Evolutionary conservation across 2,888 invertebrate genomes (phyloP), one percentile per base, ranked within the genome.

Genomic region (Drosophila pegasa): DNA sequence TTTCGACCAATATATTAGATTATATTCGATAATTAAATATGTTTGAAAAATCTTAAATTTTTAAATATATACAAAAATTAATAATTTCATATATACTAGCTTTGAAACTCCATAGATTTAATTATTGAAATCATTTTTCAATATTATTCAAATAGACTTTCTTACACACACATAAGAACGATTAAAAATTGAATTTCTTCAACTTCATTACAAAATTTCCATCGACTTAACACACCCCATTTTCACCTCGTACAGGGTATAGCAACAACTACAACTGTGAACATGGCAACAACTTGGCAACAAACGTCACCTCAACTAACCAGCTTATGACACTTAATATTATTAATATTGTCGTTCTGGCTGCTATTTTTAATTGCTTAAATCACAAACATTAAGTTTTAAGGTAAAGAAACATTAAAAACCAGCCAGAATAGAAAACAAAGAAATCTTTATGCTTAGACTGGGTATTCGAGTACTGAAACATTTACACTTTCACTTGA

Each of bases 261-360:
- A 51, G 27, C 48, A 40, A 37, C 27, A 56, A 25, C 58, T 16
- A 25, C 7, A 66, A 40, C 50, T 54, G 41, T 45, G 68, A 55
- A 51, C 72, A 56, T 75, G 55, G 63, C 59, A 73, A 64, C 76
- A 76, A 70, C 64, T 70, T 41, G 45, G 52, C 25, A 35, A 35
- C 58, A 59, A 60, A 40, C 57, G 50, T 67, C 59, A 62, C 63
- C 55, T 69, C 18, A 67, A 60, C 73, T 63, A 54, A 59, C 56
- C 35, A 77, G 57, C 67, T 67, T 75, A 62, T 67, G 62, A 47
- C 78, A 62, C 62, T 59, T 75, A 10, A 57, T 76, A 38, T 40
- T 56, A 25, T 54, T 43, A 43, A 12, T 60, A 41, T 20, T 37
- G 31, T 59, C 69, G 60, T 41, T 54, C 10, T 50, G 7, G 33